Percentiles rank a stretch among this genome's conserved stretches.
Conservation (phyloP, 2,113 vertebrate genomes). For the Micronycteris hirsuta region DNA sequence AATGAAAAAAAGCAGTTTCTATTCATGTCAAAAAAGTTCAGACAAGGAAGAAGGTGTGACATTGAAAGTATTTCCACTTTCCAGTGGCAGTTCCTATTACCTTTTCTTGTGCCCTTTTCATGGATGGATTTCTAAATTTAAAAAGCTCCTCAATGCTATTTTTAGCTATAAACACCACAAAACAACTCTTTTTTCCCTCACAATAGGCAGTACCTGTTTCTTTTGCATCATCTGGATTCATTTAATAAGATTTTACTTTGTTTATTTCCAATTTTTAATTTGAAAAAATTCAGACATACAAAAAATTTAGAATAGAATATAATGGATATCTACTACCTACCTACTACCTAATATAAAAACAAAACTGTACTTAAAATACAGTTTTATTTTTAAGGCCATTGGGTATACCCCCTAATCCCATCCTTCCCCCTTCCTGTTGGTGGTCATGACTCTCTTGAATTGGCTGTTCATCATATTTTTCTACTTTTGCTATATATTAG, state of each 20-base stretch:
- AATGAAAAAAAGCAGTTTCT: background rate
- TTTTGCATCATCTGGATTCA: background rate
- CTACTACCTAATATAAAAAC: background rate
- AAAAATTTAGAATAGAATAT: background rate
- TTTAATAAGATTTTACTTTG: background rate
- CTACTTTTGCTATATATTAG: background rate
- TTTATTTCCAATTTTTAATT: background rate
- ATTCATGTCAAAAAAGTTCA: background rate
- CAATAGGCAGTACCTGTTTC: background rate
- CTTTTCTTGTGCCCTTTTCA: background rate
- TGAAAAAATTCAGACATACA: background rate
- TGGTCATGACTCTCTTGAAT: background rate
- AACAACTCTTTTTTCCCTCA: background rate
- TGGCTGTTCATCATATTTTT: background rate
- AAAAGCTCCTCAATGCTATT: background rate
- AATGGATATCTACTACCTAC: too few species aligned
- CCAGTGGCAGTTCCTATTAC: background rate
- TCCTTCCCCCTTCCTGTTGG: background rate
- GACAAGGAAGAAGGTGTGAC: background rate
- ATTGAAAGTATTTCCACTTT: background rate
- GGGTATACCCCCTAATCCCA: background rate
- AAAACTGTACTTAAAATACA: background rate
- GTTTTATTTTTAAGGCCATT: background rate
- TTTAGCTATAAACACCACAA: constrained; percentile 18
- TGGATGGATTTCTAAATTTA: background rate